Base-by-base conservation (phyloP, 2,797 vertebrate genomes). In the Chaenodraco wilsoni region DNA sequence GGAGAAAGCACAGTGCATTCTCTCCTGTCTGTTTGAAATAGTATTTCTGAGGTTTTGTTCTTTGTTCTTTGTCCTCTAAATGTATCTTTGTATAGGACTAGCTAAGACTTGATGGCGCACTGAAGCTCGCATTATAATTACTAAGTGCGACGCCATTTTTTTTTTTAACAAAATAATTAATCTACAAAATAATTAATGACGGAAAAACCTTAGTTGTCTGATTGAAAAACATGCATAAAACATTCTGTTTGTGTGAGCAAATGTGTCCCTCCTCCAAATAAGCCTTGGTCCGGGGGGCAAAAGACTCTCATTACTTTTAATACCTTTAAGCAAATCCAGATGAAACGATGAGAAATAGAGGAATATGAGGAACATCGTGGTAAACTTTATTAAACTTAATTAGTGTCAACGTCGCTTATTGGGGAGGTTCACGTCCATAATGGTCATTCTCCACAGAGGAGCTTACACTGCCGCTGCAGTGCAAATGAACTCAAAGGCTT, bases 361-460 rank as follows among this genome's bases (percentile, higher is more conserved):
- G 82, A 81, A 88, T 88, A 85, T 81, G 81, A 83, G 79, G 75
- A 90, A 76, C 77, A 91, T 81, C 83, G 69, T 87, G 74, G 89
- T 93, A 93, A 95, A 95, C 84, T 94, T 94, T 88, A 95, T 95
- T 93, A 95, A 92, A 88, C 83, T 94, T 95, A 92, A 95, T 95
- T 95, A 96, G 91, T 95, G 91, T 95, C 93, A 93, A 94, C 86
- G 89, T 94, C 91, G 72, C 86, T 89, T 86, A 88, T 71, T 84
- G 79, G 87, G 87, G 81, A 79, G 90, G 88, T 83, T 93, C 78
- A 46, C 67, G 84, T 90, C 87, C 86, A 84, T 92, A 94, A 89
- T 88, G 90, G 93, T 92, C 94, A 95, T 91, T 89, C 73, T 92
- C 90, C 84, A 68, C 64, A 65, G 89, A 87, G 65, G 87, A 90